phyloP scores from a whole-genome alignment of 2,113 vertebrate genomes.

The Cebidichthys violaceus region DNA sequence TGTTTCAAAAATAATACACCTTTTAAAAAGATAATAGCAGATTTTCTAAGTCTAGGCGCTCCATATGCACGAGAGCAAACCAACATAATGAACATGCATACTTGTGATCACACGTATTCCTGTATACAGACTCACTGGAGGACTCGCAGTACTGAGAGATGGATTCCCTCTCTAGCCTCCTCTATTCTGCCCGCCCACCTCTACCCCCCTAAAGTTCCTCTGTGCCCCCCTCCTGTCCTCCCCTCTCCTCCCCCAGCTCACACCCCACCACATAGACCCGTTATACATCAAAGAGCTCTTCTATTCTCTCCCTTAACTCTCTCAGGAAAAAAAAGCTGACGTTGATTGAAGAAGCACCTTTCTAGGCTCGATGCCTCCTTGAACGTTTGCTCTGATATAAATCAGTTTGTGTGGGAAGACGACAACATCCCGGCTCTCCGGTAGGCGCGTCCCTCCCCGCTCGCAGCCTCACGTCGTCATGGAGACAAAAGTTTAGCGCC shows the following conservation, averaged over 20 bases:
- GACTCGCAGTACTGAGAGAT: conserved; percentile 30
- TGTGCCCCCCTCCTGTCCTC: conserved; percentile 3
- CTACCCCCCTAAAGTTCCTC: conserved; percentile 40
- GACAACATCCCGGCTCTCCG: conserved; percentile 51
- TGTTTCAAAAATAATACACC: background rate
- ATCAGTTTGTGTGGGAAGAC: conserved; percentile 52
- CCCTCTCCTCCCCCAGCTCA: conserved; percentile 34
- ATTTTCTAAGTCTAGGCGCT: background rate
- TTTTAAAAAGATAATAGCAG: background rate
- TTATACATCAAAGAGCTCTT: conserved; percentile 77
- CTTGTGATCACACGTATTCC: background rate
- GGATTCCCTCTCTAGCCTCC: conserved; percentile 37
- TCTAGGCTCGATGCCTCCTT: background rate
- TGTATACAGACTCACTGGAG: conserved; percentile 20
- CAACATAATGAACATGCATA: conserved; percentile 7
- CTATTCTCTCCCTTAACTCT: conserved; percentile 23
- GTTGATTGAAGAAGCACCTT: conserved; percentile 23
- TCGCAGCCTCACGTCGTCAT: conserved; percentile 75
- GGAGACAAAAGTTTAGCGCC: conserved; percentile 78
- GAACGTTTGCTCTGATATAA: conserved; percentile 22
- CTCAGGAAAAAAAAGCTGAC: background rate
- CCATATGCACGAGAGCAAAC: background rate
- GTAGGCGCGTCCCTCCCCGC: conserved; percentile 51
- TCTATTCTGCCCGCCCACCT: conserved; percentile 41
- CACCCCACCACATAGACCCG: conserved; percentile 65